Conservation (phyloP, 2,113 vertebrate genomes). For the Hippocampus comes region DNA sequence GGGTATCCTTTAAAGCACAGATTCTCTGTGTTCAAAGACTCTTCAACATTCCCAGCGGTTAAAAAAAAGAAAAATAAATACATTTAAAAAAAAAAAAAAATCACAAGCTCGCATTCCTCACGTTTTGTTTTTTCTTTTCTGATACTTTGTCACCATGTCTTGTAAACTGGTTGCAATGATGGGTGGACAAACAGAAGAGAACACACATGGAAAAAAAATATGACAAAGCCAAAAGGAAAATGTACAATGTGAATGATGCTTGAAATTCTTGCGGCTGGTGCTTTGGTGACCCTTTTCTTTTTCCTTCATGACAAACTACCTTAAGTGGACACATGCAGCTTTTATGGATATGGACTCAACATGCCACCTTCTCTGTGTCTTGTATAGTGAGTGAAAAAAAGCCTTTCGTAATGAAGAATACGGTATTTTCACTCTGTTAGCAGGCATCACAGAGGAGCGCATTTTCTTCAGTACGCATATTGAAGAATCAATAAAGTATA, state of each 20-base stretch:
- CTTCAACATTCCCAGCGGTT: constrained; percentile 52
- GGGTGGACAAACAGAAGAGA: constrained; percentile 24
- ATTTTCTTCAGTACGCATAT: not conserved
- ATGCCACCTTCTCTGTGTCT: constrained; percentile 1
- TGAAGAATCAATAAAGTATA: not conserved
- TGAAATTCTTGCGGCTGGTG: not conserved
- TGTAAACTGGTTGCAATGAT: constrained; percentile 84
- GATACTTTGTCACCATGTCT: constrained; percentile 99
- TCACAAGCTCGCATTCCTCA: constrained; percentile 74
- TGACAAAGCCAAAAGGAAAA: constrained; percentile 18
- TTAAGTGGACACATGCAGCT: not conserved
- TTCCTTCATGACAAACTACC: not conserved
- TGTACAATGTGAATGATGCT: not conserved
- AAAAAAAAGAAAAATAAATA: constrained; percentile 2
- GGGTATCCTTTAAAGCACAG: constrained; percentile 2
- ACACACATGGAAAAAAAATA: constrained; percentile 17
- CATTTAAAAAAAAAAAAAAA: not conserved
- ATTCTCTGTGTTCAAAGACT: constrained; percentile 25
- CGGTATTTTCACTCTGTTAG: not conserved
- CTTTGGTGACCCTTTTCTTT: constrained; percentile 2
- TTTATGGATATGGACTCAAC: constrained; percentile 16
- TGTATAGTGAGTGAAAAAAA: not conserved
- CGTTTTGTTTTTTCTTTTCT: constrained; percentile 96
- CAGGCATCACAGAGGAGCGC: not conserved
- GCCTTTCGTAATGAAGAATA: not conserved